Conservation (phyloP, 2,113 vertebrate species). For the Tenrec ecaudatus region DNA sequence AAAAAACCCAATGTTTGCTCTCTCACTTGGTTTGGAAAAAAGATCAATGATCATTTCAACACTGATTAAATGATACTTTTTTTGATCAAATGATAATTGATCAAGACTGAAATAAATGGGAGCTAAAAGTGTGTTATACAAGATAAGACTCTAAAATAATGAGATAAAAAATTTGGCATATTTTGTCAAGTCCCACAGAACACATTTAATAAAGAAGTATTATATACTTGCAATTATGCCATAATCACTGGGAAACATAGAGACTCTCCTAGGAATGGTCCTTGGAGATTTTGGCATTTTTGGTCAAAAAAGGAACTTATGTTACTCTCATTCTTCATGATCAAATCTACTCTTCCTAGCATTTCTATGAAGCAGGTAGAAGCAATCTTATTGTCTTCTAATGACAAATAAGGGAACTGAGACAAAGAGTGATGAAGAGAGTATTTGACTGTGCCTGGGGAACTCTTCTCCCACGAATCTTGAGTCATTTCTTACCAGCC, state of each 20-base stretch:
- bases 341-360: background rate
- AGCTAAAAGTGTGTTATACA: background rate
- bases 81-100: too few relatives aligned
- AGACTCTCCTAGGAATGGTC: background rate
- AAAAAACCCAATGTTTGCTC: background rate
- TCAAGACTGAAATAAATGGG: background rate
- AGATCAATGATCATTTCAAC: background rate
- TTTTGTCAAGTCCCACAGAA: background rate
- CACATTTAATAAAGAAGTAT: background rate
- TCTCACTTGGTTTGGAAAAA: slow-evolving; percentile 31
- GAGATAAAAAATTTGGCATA: background rate
- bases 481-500: background rate
- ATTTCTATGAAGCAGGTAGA: background rate
- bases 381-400: background rate
- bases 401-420: background rate
- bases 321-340: background rate
- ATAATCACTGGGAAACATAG: background rate
- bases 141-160: background rate
- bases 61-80: too few relatives aligned
- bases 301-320: background rate
- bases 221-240: too few relatives aligned
- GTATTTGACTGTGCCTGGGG: background rate
- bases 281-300: background rate
- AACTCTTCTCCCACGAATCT: background rate
- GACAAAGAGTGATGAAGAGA: background rate